Evolutionary conservation across 2,113 vertebrate species (phyloP).

Genomic region (Pteruthius melanotis): DNA sequence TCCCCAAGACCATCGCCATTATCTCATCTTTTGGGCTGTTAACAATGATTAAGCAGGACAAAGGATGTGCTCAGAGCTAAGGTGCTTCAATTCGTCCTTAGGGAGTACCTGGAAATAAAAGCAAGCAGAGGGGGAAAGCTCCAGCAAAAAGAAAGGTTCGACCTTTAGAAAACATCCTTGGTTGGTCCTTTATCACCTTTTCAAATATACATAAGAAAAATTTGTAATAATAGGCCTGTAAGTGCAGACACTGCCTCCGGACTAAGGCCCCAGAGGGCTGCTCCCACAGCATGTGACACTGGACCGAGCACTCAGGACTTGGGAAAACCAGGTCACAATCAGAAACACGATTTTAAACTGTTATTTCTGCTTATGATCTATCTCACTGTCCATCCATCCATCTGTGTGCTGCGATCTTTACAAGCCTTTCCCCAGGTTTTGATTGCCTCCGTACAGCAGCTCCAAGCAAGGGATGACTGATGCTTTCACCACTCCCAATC

Average conservation of each 20-base stretch:
- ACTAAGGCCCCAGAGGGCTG: not conserved
- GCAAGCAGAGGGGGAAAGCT: not conserved
- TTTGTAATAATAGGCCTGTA: constrained; percentile 9
- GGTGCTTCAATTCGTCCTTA: not conserved
- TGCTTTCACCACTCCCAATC: not conserved
- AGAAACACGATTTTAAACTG: not conserved
- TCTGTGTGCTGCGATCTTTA: not conserved
- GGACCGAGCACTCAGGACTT: not conserved
- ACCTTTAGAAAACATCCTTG: constrained; percentile 38
- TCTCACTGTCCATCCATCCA: not conserved
- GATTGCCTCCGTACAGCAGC: not conserved
- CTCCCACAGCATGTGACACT: not conserved
- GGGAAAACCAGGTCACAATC: not conserved
- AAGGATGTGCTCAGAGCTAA: not conserved
- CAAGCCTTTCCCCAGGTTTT: not conserved
- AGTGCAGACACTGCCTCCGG: not conserved
- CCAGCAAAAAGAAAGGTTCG: not conserved
- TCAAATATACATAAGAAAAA: constrained; percentile 20
- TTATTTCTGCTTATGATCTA: not conserved
- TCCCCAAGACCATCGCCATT: constrained; percentile 14
- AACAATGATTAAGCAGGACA: constrained; percentile 47
- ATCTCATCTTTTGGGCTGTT: constrained; percentile 43
- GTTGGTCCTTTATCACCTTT: constrained; percentile 9
- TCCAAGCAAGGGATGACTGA: not conserved
- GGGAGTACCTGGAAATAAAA: constrained; percentile 38